Evolutionary conservation across 2,888 invertebrate species (phyloP), one percentile per base, ranked within the genome.

Genomic region (Cancer borealis): DNA sequence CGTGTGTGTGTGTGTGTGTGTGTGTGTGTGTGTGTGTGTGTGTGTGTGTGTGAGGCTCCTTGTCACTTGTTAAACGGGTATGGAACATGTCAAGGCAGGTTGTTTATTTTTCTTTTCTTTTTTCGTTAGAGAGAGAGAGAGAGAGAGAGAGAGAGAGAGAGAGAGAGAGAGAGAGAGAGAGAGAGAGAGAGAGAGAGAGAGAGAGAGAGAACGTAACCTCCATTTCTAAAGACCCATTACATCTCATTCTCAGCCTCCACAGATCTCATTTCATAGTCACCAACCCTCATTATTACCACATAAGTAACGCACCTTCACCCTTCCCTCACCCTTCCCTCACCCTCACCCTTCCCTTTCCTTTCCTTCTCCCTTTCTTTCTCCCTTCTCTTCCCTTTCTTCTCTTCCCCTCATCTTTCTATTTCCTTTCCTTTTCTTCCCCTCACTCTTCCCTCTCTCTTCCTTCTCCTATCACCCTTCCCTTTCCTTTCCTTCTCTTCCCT

Each of bases 1-100:
- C 5, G 66, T 14, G 21, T 66, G 66, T 66, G 87, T 87, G 87
- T 87, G 87, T 87, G 87, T 87, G 87, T 87, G 87, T 87, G 87
- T 87, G 87, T 87, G 87, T 30, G 39, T 30, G 87, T 30, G 87
- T 84, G 84, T 84, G 79, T 79, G 79, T 79, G 79, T 79, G 79
- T 79, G 79, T 79, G 4, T 39, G n/a, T n/a, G n/a, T n/a, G n/a
- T n/a, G n/a, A 6, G 17, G 5, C 21, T 26, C 30, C 30, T 54
- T 54, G 54, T 54, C 54, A 54, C 54, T 54, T 54, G 54, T 10
- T 12, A 54, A 54, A 54, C 8, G 8, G 54, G 14, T 14, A 54
- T 54, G 54, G 14, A 12, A 54, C 12, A 12, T 10, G 54, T 54
- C 12, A 10, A 54, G 21, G 6, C 5, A 66, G 66, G n/a, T 21